phyloP scores from a whole-genome alignment of 2,797 vertebrate species.

The Periparus ater region DNA sequence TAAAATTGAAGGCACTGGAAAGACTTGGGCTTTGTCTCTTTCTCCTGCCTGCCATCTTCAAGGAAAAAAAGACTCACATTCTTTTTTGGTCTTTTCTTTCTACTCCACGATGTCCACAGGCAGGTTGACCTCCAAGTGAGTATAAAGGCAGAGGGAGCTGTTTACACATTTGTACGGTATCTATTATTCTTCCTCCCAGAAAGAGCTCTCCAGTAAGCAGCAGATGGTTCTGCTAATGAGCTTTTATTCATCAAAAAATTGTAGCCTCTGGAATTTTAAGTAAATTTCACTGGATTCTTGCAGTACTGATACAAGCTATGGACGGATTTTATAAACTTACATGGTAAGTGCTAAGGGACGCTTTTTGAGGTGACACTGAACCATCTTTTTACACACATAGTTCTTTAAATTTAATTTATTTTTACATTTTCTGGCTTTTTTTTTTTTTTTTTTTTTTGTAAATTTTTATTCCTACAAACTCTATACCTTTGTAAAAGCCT shows the following conservation, averaged over 20 bases:
- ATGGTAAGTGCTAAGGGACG: neutral
- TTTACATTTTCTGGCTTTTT: neutral
- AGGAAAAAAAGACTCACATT: neutral
- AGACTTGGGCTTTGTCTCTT: neutral
- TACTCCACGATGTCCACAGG: neutral
- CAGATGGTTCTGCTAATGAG: accelerated
- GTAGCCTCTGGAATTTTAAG: neutral
- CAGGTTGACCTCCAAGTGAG: neutral
- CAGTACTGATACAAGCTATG: neutral
- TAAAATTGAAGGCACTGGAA: neutral
- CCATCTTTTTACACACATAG: neutral
- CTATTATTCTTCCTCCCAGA: neutral
- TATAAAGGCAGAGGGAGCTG: neutral
- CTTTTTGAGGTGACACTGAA: neutral
- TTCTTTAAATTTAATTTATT: neutral
- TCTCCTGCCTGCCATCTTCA: neutral
- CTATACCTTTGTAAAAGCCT: neutral
- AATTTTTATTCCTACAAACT: neutral
- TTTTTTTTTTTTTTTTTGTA: neutral
- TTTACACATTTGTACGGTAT: accelerated
- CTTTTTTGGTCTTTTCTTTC: neutral
- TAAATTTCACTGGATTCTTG: neutral
- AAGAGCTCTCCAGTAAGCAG: neutral
- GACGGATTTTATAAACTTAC: neutral
- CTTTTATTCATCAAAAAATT: neutral